Percentiles rank a stretch among this genome's conserved stretches.
Conservation (phyloP, 2,888 invertebrate genomes). For the Troides helena region DNA sequence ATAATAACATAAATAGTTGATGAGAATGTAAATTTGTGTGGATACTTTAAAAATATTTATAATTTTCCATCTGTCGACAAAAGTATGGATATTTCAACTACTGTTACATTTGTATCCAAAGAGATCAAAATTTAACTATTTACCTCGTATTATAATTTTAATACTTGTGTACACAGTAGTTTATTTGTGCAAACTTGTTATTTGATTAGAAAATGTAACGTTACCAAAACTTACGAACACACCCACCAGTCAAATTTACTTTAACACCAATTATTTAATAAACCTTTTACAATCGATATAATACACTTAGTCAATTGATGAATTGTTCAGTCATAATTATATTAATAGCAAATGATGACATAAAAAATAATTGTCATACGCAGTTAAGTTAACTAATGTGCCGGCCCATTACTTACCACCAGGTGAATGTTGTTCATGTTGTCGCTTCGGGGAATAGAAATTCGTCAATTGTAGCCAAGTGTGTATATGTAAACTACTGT, state of each 20-base stretch:
- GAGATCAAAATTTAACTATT: background rate
- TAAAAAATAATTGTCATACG: too few species aligned
- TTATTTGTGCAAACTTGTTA: background rate
- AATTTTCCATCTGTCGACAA: background rate
- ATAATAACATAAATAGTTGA: background rate
- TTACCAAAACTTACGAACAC: background rate
- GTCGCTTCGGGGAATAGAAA: too few species aligned
- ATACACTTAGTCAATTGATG: too few species aligned
- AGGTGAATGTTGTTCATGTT: too few species aligned
- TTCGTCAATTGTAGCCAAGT: too few species aligned
- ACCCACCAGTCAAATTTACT: conserved; percentile 2
- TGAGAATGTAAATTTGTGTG: conserved; percentile 3
- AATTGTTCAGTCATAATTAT: too few species aligned
- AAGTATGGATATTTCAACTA: background rate
- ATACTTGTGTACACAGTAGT: background rate
- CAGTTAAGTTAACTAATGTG: too few species aligned
- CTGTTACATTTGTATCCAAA: background rate
- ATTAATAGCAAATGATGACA: too few species aligned
- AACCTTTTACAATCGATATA: too few species aligned
- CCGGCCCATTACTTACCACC: too few species aligned
- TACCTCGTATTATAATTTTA: background rate
- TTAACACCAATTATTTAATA: background rate
- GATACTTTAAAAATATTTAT: background rate
- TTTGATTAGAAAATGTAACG: background rate
- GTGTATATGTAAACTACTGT: too few species aligned